These are phyloP conservation scores for Napeogenes inachia DNA, from an alignment of 2,888 invertebrate species.

Conservation along the genomic window DNA sequence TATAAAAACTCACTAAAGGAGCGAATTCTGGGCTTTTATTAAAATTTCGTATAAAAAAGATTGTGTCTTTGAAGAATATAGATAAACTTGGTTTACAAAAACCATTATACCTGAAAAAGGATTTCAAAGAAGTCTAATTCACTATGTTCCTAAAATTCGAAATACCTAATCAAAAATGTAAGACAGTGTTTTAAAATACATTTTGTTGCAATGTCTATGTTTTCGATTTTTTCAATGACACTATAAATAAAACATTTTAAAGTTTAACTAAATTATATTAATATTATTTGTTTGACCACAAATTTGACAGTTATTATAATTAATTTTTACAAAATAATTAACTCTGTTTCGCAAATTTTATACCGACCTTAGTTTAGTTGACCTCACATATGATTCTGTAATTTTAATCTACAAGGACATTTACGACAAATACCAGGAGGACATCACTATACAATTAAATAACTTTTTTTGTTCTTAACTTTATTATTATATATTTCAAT, in stretches of 20 bases:
- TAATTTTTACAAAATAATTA: conserved; percentile 18
- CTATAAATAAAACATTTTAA: neutral
- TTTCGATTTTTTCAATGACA: conserved; percentile 9
- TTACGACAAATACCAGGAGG: conserved; percentile 6
- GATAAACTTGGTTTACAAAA: too few species aligned
- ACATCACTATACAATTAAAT: neutral
- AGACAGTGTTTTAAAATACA: too few species aligned
- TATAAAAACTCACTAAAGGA: neutral
- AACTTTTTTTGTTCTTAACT: neutral
- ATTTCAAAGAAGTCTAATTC: too few species aligned
- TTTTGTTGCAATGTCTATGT: too few species aligned
- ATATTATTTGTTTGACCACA: conserved; percentile 18
- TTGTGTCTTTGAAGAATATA: too few species aligned
- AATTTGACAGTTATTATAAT: conserved; percentile 20
- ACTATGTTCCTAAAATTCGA: too few species aligned
- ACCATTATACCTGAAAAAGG: too few species aligned
- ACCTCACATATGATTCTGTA: conserved; percentile 4
- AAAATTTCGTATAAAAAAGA: too few species aligned
- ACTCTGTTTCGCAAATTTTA: conserved; percentile 16
- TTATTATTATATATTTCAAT: neutral
- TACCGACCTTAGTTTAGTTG: conserved; percentile 19
- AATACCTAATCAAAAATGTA: too few species aligned
- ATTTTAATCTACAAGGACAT: conserved; percentile 9
- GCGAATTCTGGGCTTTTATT: too few species aligned
- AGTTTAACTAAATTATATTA: conserved; percentile 19